Conservation (phyloP, 2,797 vertebrate species). For the Sciaenops ocellatus region DNA sequence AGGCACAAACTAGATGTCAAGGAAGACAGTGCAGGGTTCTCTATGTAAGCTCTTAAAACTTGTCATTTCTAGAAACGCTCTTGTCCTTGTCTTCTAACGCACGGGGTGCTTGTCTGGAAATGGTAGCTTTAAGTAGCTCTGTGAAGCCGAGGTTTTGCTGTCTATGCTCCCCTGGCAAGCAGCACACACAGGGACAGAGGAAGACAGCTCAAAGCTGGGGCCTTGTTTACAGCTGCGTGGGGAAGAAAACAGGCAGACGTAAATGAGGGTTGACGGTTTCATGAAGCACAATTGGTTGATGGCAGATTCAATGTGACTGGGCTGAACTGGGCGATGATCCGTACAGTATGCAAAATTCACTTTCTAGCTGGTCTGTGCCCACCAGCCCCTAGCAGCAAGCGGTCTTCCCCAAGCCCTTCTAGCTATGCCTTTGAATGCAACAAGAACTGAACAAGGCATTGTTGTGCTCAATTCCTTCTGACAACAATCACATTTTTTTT, state of each 20-base stretch:
- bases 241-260: conserved; percentile 93
- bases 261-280: conserved; percentile 99
- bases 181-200: conserved; percentile 81
- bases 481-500: conserved; percentile 94
- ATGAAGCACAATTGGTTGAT: conserved; percentile 98
- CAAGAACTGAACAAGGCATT: conserved; percentile 90
- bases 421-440: conserved; percentile 91
- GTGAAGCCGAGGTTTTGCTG: conserved; percentile 83
- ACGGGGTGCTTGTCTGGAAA: conserved; percentile 86
- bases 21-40: conserved; percentile 77
- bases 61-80: conserved; percentile 84
- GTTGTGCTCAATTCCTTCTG: conserved; percentile 94
- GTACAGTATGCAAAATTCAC: conserved; percentile 99
- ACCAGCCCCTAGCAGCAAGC: conserved; percentile 93
- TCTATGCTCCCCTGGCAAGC: conserved; percentile 85
- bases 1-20: conserved; percentile 67
- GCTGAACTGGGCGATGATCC: conserved; percentile 99
- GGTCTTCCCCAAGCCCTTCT: conserved; percentile 88
- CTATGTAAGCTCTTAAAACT: conserved; percentile 81
- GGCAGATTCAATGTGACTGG: conserved; percentile 98
- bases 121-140: conserved; percentile 85
- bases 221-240: conserved; percentile 93
- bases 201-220: conserved; percentile 88
- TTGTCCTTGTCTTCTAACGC: conserved; percentile 83
- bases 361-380: conserved; percentile 97